phyloP scores from a whole-genome alignment of 1,140 invertebrate species.

The Pachypsylla venusta region DNA sequence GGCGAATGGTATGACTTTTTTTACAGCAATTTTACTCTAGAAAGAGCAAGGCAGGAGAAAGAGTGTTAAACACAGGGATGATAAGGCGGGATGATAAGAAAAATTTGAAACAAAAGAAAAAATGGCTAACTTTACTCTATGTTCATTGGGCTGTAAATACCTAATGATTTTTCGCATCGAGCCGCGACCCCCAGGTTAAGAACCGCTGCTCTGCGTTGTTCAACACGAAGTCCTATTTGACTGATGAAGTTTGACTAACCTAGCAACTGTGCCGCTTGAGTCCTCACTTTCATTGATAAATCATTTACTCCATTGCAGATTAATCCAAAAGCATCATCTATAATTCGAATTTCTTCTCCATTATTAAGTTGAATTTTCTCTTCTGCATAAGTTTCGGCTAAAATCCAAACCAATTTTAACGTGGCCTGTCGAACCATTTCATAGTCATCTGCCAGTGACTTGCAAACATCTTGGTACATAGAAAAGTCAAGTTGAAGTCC shows the following conservation, averaged over 20 bases:
- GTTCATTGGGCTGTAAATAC: no score
- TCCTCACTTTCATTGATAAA: conserved; percentile 69
- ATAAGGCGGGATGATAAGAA: no score
- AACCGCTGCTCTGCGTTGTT: no score
- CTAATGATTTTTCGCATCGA: no score
- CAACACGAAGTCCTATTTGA: conserved; percentile 67
- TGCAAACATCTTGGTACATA: conserved; percentile 67
- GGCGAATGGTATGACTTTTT: no score
- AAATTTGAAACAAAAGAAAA: no score
- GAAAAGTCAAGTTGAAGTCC: conserved; percentile 58
- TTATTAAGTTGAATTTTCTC: conserved; percentile 52
- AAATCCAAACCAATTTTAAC: conserved; percentile 66
- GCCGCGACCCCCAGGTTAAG: no score
- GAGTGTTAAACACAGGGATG: no score
- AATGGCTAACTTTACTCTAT: no score
- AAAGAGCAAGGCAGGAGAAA: no score
- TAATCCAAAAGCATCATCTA: conserved; percentile 93
- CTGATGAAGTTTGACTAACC: conserved; percentile 51
- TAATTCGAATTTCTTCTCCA: conserved; percentile 62
- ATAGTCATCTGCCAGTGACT: conserved; percentile 81
- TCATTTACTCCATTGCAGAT: conserved; percentile 89
- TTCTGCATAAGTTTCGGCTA: conserved; percentile 76
- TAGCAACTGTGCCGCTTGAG: conserved; percentile 59
- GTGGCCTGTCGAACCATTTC: conserved; percentile 80
- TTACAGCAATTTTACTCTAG: no score